Conservation (phyloP, 2,888 invertebrate genomes). For the Meliscaeva auricollis region DNA sequence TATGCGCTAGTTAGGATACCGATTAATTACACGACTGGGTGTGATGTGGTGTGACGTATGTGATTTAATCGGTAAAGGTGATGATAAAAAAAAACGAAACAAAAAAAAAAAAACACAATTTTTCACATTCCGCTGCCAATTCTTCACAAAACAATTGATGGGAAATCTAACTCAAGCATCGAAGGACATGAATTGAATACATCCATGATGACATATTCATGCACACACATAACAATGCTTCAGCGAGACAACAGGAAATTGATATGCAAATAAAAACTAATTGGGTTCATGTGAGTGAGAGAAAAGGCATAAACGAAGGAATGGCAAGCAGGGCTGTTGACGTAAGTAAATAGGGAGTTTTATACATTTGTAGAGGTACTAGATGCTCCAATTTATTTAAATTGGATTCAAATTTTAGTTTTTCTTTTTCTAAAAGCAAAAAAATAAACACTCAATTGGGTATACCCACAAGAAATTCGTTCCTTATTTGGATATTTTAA, state of each 20-base stretch:
- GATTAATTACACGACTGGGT: neutral
- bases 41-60: neutral
- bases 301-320: neutral
- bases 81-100: neutral
- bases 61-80: neutral
- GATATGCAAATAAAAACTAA: constrained; percentile 71
- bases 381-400: too few relatives aligned
- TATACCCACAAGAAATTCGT: too few relatives aligned
- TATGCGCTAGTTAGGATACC: neutral
- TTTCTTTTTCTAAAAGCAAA: too few relatives aligned
- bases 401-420: too few relatives aligned
- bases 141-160: constrained; percentile 56
- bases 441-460: too few relatives aligned
- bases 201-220: constrained; percentile 15
- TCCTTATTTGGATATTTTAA: too few relatives aligned
- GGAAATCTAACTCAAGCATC: constrained; percentile 56
- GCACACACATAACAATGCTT: constrained; percentile 1
- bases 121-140: constrained; percentile 21
- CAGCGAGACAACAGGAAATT: constrained; percentile 56
- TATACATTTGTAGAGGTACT: too few relatives aligned
- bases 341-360: neutral
- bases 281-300: constrained; percentile 56
- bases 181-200: constrained; percentile 41
- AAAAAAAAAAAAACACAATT: neutral
- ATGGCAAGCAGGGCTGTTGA: neutral